Evolutionary conservation across 2,797 vertebrate genomes (phyloP).

Genomic region (Rhinoraja longicauda): DNA sequence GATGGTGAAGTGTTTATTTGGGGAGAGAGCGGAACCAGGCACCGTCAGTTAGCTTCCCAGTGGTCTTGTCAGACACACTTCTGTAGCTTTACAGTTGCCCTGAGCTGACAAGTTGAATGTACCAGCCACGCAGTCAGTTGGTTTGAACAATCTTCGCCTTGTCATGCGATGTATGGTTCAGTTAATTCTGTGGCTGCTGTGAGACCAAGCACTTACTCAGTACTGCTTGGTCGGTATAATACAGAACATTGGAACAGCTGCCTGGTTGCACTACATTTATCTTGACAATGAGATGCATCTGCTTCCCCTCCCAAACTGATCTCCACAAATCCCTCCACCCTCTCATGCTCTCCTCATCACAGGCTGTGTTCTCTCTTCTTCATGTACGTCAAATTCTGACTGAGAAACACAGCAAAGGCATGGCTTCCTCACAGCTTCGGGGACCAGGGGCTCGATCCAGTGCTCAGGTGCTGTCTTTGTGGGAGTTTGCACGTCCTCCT

Average conservation of each 20-base stretch:
- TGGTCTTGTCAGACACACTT: not conserved
- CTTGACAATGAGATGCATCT: too few species aligned
- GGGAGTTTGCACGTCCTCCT: too few species aligned
- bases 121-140: not conserved
- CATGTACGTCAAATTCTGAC: too few species aligned
- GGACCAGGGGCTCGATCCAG: too few species aligned
- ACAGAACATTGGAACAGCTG: not conserved
- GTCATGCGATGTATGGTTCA: not conserved
- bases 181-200: not conserved
- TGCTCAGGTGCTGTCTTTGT: too few species aligned
- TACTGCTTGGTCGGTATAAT: not conserved
- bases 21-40: slow-evolving; percentile 45
- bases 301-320: too few species aligned
- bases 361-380: too few species aligned
- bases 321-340: too few species aligned
- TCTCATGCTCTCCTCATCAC: too few species aligned
- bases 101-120: not conserved
- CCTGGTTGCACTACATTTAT: not conserved
- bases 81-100: not conserved
- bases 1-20: slow-evolving; percentile 48
- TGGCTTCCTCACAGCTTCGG: too few species aligned
- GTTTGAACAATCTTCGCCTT: not conserved
- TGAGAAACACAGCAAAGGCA: too few species aligned
- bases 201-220: not conserved
- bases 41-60: slow-evolving; percentile 40